Evolutionary conservation across 2,113 vertebrate genomes (phyloP), one percentile per base, ranked within the genome.

Genomic region (Lophochroa leadbeateri): DNA sequence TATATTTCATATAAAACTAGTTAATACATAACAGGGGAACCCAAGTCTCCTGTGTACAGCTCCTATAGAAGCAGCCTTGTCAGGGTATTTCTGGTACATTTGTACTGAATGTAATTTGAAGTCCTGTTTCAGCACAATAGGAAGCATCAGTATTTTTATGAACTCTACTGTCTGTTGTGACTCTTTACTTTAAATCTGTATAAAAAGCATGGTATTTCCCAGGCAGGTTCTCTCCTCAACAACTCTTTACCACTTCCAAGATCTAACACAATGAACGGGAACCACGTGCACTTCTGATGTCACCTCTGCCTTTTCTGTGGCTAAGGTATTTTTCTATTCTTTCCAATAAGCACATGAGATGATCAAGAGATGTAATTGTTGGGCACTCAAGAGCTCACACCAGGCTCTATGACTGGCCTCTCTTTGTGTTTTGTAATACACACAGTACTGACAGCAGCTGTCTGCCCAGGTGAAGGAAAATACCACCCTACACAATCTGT

Each of bases 241-340:
- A 82, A 74, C 68, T 50, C 49, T 53, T 86, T 70, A 50, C 46
- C 46, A 28, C 58, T 80, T 23, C 0, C 29, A 58, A 80, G 92
- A 46, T 80, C 50, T 27, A 83, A 70, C 53, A 39, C 64, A 60
- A 52, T 16, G 17, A 78, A 68, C 0, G 17, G 3, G 78, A 79
- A 50, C 53, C 1, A 0, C 0, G 0, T 33, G 70, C 31, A 4
- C 47, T 65, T 41, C 58, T 57, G 57, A 71, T 21, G 37, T 31
- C 58, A 23, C 2, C 55, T 58, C 58, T 41, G 80, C 64, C 47
- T 81, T 88, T 63, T 29, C 6, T 39, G 75, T 57, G 31, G 64
- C n/a, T 77, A 91, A 88, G 23, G 9, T 2, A 43, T 85, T 83
- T 77, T 58, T 33, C 75, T 67, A 0, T 58, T 28, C 57, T 74